Percentiles rank a stretch among this genome's conserved stretches.
These are phyloP conservation scores for Colaptes auratus DNA, from an alignment of 2,113 vertebrate genomes.

Conservation along the genomic window DNA sequence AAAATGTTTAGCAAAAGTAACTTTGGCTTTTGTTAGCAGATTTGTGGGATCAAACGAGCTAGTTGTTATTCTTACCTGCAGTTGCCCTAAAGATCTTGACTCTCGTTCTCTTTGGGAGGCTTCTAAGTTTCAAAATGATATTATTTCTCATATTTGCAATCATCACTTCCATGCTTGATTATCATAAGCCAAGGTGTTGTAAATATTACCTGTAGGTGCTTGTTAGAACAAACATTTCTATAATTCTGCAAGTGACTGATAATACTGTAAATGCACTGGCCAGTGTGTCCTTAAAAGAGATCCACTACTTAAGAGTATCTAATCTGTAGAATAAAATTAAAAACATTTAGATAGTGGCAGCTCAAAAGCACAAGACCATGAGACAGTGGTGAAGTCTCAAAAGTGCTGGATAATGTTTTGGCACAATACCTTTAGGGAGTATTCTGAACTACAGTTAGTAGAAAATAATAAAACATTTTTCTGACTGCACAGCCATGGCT, in stretches of 20 bases:
- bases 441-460: not conserved
- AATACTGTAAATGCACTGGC: not conserved
- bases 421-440: rapidly evolving
- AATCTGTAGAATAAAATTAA: not conserved
- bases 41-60: not conserved
- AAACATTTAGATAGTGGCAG: not conserved
- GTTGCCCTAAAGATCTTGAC: not conserved
- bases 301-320: not conserved
- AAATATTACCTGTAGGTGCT: not conserved
- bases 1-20: not conserved
- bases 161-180: not conserved
- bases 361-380: not conserved
- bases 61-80: not conserved
- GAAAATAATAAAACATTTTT: not conserved
- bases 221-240: not conserved
- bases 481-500: not conserved
- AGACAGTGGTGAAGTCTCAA: not conserved
- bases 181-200: not conserved
- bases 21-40: not conserved
- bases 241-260: not conserved
- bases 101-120: not conserved
- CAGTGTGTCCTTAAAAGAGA: not conserved
- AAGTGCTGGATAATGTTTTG: not conserved
- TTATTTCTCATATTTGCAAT: not conserved
- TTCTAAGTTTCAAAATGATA: not conserved